A percentile compares a stretch with the other conserved stretches of the same genome.
phyloP scores from a whole-genome alignment of 2,888 invertebrate species.

The Rhingia campestris region DNA sequence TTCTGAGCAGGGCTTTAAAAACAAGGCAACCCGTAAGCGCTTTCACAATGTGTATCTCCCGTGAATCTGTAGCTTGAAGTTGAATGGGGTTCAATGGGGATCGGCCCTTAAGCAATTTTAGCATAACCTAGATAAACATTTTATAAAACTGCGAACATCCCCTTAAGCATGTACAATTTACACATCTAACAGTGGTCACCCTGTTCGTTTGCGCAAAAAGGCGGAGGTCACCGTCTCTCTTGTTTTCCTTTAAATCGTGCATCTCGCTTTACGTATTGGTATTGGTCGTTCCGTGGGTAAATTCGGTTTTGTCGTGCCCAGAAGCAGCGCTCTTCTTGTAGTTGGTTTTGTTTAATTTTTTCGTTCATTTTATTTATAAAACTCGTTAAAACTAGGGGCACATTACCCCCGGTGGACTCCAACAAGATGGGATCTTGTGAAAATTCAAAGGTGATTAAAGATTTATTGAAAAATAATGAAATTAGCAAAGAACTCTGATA shows the following conservation, averaged over 20 bases:
- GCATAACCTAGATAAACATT: no score
- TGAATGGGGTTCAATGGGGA: no score
- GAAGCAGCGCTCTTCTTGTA: constrained; percentile 62
- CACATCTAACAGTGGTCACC: constrained; percentile 25
- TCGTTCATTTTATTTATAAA: constrained; percentile 65
- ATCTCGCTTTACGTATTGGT: constrained; percentile 45
- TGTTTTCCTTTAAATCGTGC: constrained; percentile 18
- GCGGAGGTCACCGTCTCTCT: constrained; percentile 38
- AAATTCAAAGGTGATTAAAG: constrained; percentile 54
- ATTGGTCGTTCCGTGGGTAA: constrained; percentile 47
- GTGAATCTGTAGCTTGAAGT: no score
- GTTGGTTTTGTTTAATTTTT: constrained; percentile 69
- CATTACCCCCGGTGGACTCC: neutral
- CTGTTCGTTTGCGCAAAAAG: constrained; percentile 57
- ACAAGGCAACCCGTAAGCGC: no score
- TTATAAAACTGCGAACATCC: constrained; percentile 18
- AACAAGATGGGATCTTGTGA: constrained; percentile 3
- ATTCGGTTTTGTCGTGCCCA: constrained; percentile 68
- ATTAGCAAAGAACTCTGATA: constrained; percentile 46
- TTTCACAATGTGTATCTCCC: no score
- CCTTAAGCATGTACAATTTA: neutral
- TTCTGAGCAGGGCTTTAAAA: no score
- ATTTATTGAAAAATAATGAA: constrained; percentile 26
- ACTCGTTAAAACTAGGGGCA: constrained; percentile 6
- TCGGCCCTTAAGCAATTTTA: no score